Evolutionary conservation across 2,797 vertebrate genomes (phyloP), one percentile per base, ranked within the genome.

Genomic region (Discoglossus pictus): DNA sequence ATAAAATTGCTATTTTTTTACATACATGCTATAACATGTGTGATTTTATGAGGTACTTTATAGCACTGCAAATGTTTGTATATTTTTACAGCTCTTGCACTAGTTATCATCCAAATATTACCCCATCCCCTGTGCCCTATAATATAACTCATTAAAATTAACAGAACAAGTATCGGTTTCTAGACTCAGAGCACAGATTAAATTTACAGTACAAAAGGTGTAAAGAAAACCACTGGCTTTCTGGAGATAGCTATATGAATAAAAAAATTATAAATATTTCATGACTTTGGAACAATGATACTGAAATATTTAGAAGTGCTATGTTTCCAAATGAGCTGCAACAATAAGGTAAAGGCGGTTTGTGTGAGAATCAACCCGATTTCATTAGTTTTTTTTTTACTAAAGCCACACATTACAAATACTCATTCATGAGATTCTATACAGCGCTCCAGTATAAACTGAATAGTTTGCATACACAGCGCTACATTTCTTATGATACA

Each of bases 291-390:
- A 44, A 44, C 42, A 44, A 44, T 6, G 16, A 18, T n/a, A 23
- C 27, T 65, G 25, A 54, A 54, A 54, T 54, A 65, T 54, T 65
- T 44, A 65, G 39, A 11, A 23, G 21, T 12, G 25, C n/a, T 44
- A 20, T n/a, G n/a, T n/a, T n/a, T n/a, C n/a, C n/a, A n/a, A n/a
- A n/a, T 36, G 31, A 44, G 42, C 34, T 5, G 39, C 7, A 17
- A 39, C 43, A 44, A 42, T 43, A 58, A 16, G 9, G 13, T n/a
- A 6, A 53, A 54, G 40, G 27, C 15, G 17, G 39, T 16, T 17
- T 42, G 16, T 24, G 24, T 65, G 38, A 44, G 53, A 17, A 54
- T 13, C 12, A 21, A n/a, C 6, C 27, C 31, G 20, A 54, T 17
- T 13, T 17, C 39, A 35, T 54, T 53, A 35, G 46, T 17, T 24